A percentile compares a stretch with the other conserved stretches of the same genome.
Conservation (phyloP, 2,113 vertebrate species). For the Mobula hypostoma region DNA sequence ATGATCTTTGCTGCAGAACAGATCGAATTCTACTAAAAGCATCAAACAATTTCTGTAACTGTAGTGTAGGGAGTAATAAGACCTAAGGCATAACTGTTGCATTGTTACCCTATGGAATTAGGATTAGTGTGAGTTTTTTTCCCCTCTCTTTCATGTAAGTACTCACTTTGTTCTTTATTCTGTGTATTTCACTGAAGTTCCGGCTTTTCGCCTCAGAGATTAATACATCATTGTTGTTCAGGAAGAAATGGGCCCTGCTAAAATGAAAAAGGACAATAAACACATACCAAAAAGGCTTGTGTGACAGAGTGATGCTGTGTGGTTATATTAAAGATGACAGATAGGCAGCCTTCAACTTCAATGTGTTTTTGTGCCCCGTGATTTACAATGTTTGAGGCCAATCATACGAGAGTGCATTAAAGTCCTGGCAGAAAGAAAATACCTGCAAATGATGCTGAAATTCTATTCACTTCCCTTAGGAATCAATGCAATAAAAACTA, state of each 20-base stretch:
- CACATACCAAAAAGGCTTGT: constrained; percentile 39
- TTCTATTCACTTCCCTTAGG: constrained; percentile 32
- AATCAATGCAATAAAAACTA: constrained; percentile 40
- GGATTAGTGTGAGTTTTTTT: constrained; percentile 29
- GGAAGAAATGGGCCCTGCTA: not conserved
- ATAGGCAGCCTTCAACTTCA: constrained; percentile 39
- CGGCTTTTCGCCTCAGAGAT: not conserved
- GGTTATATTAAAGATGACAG: constrained; percentile 43
- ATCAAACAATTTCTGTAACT: constrained; percentile 29
- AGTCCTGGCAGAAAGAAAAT: constrained; percentile 25
- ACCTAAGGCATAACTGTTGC: constrained; percentile 11
- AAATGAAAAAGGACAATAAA: constrained; percentile 38
- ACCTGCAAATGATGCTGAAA: constrained; percentile 29
- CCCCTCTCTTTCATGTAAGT: constrained; percentile 8
- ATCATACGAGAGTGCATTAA: not conserved
- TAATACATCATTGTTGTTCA: constrained; percentile 31
- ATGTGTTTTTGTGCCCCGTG: constrained; percentile 32
- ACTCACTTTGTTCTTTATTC: constrained; percentile 24
- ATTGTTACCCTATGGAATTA: constrained; percentile 5
- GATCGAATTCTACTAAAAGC: not conserved
- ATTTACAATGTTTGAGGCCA: constrained; percentile 34
- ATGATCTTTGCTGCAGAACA: not conserved
- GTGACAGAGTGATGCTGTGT: constrained; percentile 37
- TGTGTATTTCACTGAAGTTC: not conserved
- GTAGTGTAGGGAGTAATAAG: not conserved